These are phyloP conservation scores for Phyllotis vaccarum DNA, from an alignment of 2,797 vertebrate species.

Conservation along the genomic window DNA sequence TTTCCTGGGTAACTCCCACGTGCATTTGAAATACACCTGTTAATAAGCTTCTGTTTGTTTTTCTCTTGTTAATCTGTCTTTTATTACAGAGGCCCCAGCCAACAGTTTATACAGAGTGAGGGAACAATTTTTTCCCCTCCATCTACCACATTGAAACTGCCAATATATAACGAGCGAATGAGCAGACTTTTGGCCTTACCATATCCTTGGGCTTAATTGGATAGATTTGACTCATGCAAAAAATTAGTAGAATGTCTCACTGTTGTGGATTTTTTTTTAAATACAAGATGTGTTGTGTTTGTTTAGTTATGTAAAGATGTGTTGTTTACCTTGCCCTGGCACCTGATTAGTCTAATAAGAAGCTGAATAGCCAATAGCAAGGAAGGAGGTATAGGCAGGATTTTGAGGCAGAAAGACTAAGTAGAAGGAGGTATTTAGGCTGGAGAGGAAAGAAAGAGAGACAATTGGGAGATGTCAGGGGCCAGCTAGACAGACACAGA, in stretches of 20 bases:
- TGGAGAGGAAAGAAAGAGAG: neutral
- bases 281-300: no score
- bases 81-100: neutral
- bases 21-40: neutral
- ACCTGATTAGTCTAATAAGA: neutral
- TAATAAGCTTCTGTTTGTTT: conserved; percentile 31
- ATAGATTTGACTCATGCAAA: neutral
- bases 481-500: neutral
- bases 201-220: conserved; percentile 25
- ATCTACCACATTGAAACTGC: neutral
- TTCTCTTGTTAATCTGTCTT: conserved; percentile 38
- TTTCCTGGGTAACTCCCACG: neutral
- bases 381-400: neutral
- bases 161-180: conserved; percentile 40
- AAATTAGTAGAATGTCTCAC: neutral
- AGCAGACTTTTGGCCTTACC: conserved; percentile 34
- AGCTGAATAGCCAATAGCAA: neutral
- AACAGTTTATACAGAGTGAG: conserved; percentile 24
- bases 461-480: neutral
- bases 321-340: neutral
- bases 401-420: neutral
- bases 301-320: no score
- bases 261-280: neutral
- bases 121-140: neutral
- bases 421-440: neutral